Evolutionary conservation across 2,113 vertebrate genomes (phyloP).

Genomic region (Boleophthalmus pectinirostris): DNA sequence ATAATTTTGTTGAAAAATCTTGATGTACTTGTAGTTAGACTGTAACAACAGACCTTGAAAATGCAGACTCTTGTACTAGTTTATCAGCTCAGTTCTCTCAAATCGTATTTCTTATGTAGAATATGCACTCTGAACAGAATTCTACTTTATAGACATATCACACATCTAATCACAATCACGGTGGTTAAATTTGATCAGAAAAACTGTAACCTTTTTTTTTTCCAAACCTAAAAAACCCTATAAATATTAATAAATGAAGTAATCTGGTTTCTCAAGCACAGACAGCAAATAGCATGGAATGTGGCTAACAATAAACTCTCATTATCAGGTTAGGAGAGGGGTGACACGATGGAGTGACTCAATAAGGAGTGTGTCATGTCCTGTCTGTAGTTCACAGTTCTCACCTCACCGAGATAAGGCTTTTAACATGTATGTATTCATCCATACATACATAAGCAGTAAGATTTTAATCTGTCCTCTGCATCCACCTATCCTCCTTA

Average conservation of each 20-base stretch:
- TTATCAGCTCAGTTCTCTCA: no score
- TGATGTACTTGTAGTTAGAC: no score
- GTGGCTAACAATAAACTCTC: not conserved
- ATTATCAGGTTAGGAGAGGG: not conserved
- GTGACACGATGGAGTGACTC: not conserved
- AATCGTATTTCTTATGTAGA: no score
- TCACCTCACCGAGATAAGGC: not conserved
- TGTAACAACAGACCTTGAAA: no score
- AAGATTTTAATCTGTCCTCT: not conserved
- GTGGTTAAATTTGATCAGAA: no score
- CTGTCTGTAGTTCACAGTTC: not conserved
- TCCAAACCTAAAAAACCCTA: no score
- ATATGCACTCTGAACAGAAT: no score
- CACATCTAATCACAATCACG: no score
- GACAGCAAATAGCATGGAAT: not conserved
- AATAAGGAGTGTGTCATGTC: constrained; percentile 4
- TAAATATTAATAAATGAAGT: not conserved
- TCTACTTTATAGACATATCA: no score
- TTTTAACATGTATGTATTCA: constrained; percentile 1
- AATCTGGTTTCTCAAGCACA: not conserved
- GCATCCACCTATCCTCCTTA: constrained; percentile 3
- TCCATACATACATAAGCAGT: not conserved
- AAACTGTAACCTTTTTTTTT: no score
- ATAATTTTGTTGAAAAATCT: no score
- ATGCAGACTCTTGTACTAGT: no score